phyloP scores from a whole-genome alignment of 2,888 invertebrate species.

The Eupithecia exiguata region DNA sequence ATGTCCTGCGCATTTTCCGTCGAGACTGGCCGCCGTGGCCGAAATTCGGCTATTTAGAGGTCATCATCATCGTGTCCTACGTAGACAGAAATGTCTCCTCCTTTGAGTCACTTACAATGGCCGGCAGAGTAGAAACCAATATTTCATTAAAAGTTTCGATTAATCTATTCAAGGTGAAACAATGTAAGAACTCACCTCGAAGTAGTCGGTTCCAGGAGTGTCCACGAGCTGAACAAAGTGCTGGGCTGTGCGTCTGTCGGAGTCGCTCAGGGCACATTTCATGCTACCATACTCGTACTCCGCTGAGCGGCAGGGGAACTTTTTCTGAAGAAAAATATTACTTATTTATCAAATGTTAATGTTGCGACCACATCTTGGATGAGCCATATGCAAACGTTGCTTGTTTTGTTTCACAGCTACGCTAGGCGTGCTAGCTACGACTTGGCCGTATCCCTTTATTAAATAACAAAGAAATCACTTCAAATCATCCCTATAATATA shows the following conservation, averaged over 20 bases:
- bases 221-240: slow-evolving; percentile 96
- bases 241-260: slow-evolving; percentile 93
- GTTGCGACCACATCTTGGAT: background rate
- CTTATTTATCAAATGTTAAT: background rate
- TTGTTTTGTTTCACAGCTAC: too few relatives aligned
- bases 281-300: slow-evolving; percentile 97
- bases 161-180: background rate
- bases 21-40: too few relatives aligned
- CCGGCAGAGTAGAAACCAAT: background rate
- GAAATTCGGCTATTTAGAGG: too few relatives aligned
- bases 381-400: background rate
- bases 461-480: too few relatives aligned
- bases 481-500: too few relatives aligned
- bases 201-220: slow-evolving; percentile 86
- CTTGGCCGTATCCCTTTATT: too few relatives aligned
- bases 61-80: background rate
- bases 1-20: too few relatives aligned
- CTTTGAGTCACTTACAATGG: background rate
- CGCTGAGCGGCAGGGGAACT: slow-evolving; percentile 95
- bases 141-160: too few relatives aligned
- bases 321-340: slow-evolving; percentile 83
- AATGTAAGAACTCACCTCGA: slow-evolving; percentile 64
- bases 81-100: background rate
- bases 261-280: slow-evolving; percentile 95
- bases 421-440: too few relatives aligned